Percentiles rank a stretch among this genome's conserved stretches.
These are phyloP conservation scores for Erannis defoliaria DNA, from an alignment of 2,888 invertebrate genomes.

Conservation along the genomic window DNA sequence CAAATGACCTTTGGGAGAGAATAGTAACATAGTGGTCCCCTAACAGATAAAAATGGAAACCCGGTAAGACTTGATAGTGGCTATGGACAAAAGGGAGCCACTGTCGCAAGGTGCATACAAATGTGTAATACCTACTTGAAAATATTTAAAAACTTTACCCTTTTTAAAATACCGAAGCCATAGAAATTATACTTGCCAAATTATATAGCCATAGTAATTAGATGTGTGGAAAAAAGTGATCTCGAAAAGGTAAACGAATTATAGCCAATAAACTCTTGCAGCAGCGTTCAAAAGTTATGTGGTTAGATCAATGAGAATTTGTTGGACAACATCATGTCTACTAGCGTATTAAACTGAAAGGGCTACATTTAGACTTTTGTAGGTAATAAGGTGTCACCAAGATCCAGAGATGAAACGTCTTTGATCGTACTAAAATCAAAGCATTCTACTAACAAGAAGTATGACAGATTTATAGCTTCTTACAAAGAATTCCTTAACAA, in stretches of 20 bases:
- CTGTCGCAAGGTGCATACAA: background rate
- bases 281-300: background rate
- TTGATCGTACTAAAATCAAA: slow-evolving; percentile 80
- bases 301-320: background rate
- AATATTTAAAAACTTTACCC: too few relatives aligned
- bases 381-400: slow-evolving; percentile 75
- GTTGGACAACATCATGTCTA: slow-evolving; percentile 1
- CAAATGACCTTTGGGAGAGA: slow-evolving; percentile 19
- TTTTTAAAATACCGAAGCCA: too few relatives aligned
- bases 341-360: slow-evolving; percentile 20
- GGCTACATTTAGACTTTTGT: slow-evolving; percentile 67
- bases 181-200: too few relatives aligned
- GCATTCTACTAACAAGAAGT: slow-evolving; percentile 75
- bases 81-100: background rate
- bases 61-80: background rate
- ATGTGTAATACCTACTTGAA: background rate
- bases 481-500: slow-evolving; percentile 67
- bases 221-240: too few relatives aligned
- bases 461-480: slow-evolving; percentile 80
- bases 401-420: slow-evolving; percentile 70
- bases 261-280: too few relatives aligned
- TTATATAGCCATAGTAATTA: too few relatives aligned
- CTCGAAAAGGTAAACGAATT: too few relatives aligned
- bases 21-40: slow-evolving; percentile 30
- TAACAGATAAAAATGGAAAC: slow-evolving; percentile 21